Evolutionary conservation across 1,140 invertebrate genomes (phyloP), one percentile per base, ranked within the genome.

Genomic region (Heliconius eleuchia): DNA sequence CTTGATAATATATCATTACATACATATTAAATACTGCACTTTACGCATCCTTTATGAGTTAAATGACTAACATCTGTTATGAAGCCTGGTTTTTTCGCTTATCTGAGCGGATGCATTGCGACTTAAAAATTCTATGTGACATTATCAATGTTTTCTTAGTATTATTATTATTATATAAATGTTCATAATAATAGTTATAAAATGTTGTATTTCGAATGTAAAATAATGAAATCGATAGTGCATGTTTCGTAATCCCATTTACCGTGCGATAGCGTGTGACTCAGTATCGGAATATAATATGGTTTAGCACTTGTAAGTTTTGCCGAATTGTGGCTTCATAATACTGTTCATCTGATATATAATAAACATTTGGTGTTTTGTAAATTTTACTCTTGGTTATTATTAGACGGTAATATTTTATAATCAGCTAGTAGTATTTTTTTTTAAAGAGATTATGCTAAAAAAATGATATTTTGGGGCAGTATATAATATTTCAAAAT

Each of bases 1-100:
- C 80, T 85, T 78, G 87, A 90, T 91, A 92, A 92, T 92, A 91
- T 92, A 84, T 74, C 86, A 88, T 91, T 92, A 89, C 86, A 87
- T 87, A 86, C 81, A 80, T 86, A 92, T 91, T 91, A 89, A 90
- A 92, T 91, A 85, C 86, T 90, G 77, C 84, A 88, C 81, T 90
- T 90, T 85, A 87, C 87, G 87, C 87, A 86, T 83, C 88, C 86
- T 87, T 87, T 89, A 84, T 77, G 73, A 88, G 88, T 91, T 91
- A 89, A 90, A 87, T 83, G 78, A 79, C 37, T 76, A 74, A 88
- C 88, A 91, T 91, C 83, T 92, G 90, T 87, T 85, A 84, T 80
- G 86, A 79, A 46, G 80, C 71, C 84, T 87, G 81, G 34, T 79
- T 82, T 83, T 34, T 83, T 80, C 71, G 52, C 78, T 85, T 80